Evolutionary conservation across 2,113 vertebrate species (phyloP), one percentile per base, ranked within the genome.

Genomic region (Thunnus maccoyii): DNA sequence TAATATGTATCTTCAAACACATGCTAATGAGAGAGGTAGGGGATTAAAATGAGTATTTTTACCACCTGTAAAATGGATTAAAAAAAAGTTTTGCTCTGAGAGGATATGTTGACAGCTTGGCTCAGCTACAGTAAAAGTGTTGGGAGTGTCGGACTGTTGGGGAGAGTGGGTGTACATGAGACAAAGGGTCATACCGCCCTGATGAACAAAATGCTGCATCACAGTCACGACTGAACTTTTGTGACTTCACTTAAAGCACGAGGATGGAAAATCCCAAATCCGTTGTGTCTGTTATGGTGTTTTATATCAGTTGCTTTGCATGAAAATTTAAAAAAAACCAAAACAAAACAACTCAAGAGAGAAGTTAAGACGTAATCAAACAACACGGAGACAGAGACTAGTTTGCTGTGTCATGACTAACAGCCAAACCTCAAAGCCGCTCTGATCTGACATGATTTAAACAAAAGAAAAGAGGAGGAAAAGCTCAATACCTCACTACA

Each of bases 381-480:
- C 75, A 91, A 48, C 16, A 47, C 12, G 14, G 65, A 64, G 78
- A 83, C 50, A 71, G 80, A 66, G 76, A 69, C 58, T 48, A 76
- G 86, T 90, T 87, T 87, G 70, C 62, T 8, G 25, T 63, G 70
- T 54, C 36, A 63, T 92, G 87, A 92, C 85, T 85, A 85, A 87
- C 57, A 58, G 50, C 75, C 48, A 30, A 83, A 89, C 82, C 88
- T 94, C 87, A 91, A 93, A 94, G 90, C 83, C 44, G 51, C 74
- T 84, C 71, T 78, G 86, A 92, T 91, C 83, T 88, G 89, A 89
- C 80, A 69, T 68, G 78, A 86, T 89, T 88, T 69, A 77, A 75
- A 88, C 91, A 88, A 90, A 92, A 82, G 88, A 74, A 82, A 86
- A 73, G 82, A 87, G 67, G 75, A 88, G 81, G 83, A 87, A 87